Percentiles rank a stretch among this genome's conserved stretches.
Conservation (phyloP, 2,113 vertebrate species). For the Solea solea region DNA sequence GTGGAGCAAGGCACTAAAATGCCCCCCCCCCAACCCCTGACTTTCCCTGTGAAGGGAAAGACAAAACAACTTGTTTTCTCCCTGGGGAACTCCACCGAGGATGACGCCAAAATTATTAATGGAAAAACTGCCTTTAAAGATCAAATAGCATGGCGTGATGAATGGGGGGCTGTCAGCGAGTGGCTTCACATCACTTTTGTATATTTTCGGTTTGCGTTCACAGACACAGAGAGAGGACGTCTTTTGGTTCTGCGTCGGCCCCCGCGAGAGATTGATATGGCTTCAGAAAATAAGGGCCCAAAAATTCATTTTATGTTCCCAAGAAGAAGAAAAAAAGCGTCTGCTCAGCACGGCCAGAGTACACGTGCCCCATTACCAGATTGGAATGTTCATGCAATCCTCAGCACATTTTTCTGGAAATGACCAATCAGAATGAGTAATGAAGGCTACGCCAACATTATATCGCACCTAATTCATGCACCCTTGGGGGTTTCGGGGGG, state of each 20-base stretch:
- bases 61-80: conserved; percentile 20
- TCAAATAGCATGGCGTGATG: conserved; percentile 62
- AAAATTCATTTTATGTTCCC: conserved; percentile 55
- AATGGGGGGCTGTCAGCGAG: conserved; percentile 53
- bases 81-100: conserved; percentile 8
- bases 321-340: conserved; percentile 48
- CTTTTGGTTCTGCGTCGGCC: conserved; percentile 30
- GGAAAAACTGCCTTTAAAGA: conserved; percentile 61
- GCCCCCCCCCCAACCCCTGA: conserved; percentile 16
- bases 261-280: conserved; percentile 52
- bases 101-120: conserved; percentile 59
- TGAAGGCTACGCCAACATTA: conserved; percentile 55
- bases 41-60: conserved; percentile 19
- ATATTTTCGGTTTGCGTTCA: conserved; percentile 46
- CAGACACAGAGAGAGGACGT: conserved; percentile 6
- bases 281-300: conserved; percentile 26
- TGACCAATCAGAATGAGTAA: conserved; percentile 75
- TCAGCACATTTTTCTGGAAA: conserved; percentile 75
- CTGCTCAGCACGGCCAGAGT: conserved; percentile 60
- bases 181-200: conserved; percentile 43
- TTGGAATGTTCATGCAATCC: conserved; percentile 58
- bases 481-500: neutral
- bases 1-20: conserved; percentile 25
- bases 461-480: conserved; percentile 63
- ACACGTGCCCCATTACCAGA: conserved; percentile 59